A percentile compares a stretch with the other conserved stretches of the same genome.
Conservation (phyloP, 2,797 vertebrate species). For the Cyclopterus lumpus region DNA sequence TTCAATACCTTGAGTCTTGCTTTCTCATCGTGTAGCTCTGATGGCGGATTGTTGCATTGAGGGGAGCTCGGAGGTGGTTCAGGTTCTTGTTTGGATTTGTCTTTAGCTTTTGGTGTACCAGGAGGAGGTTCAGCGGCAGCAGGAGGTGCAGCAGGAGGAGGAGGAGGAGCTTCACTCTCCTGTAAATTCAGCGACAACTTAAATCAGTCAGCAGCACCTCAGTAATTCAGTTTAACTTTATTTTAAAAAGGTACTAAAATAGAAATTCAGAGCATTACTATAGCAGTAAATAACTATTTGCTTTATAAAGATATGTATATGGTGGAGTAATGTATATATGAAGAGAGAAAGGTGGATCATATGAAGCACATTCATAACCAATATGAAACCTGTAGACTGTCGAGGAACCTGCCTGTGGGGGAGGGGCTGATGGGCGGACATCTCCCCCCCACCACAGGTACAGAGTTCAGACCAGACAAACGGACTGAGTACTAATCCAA, state of each 20-base stretch:
- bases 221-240: neutral
- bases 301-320: too few relatives aligned
- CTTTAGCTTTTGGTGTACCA: slow-evolving; percentile 38
- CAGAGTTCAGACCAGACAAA: neutral
- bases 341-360: too few relatives aligned
- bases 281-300: neutral
- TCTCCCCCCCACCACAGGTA: neutral
- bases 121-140: slow-evolving; percentile 19
- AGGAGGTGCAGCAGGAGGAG: neutral
- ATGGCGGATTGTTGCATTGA: slow-evolving; percentile 24
- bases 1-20: slow-evolving; percentile 81
- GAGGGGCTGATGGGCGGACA: neutral
- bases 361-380: neutral
- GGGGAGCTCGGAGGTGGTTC: slow-evolving; percentile 21
- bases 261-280: neutral
- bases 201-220: neutral
- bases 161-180: slow-evolving; percentile 67
- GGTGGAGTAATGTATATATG: too few relatives aligned
- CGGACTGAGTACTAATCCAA: slow-evolving; percentile 16
- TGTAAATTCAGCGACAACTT: slow-evolving; percentile 35
- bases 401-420: neutral
- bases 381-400: neutral
- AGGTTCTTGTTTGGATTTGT: slow-evolving; percentile 43
- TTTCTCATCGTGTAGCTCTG: slow-evolving; percentile 68
- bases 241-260: neutral